Evolutionary conservation across 2,113 vertebrate genomes (phyloP).

Genomic region (Willisornis vidua): DNA sequence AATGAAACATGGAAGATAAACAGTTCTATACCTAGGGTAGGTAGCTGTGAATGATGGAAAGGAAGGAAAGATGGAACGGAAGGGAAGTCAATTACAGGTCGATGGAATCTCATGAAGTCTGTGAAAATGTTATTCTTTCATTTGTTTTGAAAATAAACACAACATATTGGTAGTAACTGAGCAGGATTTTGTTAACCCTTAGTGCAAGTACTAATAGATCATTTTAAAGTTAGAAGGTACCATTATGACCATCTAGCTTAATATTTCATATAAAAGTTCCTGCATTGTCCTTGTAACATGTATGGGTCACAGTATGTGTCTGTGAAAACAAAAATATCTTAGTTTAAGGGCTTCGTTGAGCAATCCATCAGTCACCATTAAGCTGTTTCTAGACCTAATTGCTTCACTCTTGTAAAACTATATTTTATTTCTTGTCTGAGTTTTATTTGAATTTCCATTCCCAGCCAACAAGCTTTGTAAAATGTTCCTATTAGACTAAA

Average conservation of each 20-base stretch:
- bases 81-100: not conserved
- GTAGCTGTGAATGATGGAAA: not conserved
- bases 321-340: not conserved
- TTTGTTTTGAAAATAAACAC: constrained; percentile 42
- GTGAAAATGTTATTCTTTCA: constrained; percentile 24
- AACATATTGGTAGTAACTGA: not conserved
- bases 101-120: not conserved
- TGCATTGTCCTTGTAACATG: not conserved
- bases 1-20: not conserved
- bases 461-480: not conserved
- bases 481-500: not conserved
- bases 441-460: constrained; percentile 9
- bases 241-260: not conserved
- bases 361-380: not conserved
- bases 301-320: not conserved
- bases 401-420: not conserved
- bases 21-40: not conserved
- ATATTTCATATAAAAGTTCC: not conserved
- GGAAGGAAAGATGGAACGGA: not conserved
- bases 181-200: not conserved
- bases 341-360: not conserved
- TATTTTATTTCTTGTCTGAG: not conserved
- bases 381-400: constrained; percentile 6
- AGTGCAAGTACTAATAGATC: not conserved
- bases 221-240: not conserved